Evolutionary conservation across 1,140 invertebrate species (phyloP), one percentile per base, ranked within the genome.

Genomic region (Pogonomyrmex barbatus): DNA sequence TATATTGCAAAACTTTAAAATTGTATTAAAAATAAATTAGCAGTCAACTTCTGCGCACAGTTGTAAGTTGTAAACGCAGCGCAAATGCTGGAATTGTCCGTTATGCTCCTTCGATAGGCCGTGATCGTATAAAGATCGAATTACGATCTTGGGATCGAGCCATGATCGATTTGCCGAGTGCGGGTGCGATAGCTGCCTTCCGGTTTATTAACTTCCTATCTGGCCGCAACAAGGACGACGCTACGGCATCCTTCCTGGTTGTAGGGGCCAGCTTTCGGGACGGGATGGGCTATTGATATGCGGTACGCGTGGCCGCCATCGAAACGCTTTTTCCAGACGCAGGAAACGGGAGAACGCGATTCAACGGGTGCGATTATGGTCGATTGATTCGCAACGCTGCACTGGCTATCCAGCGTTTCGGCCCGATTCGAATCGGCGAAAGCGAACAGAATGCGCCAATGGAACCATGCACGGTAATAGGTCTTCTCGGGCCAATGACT

Each of bases 361-460:
- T 73, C 56, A 71, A 54, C 70, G 56, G 62, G 42, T 30, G 79
- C 76, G 88, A 90, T 90, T 89, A 88, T 78, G 86, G 77, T 85
- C 89, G 89, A 90, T 90, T 88, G 89, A 90, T 90, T 88, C 82
- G 86, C 70, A 63, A 89, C 71, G 84, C 24, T 79, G 76, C 73
- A 42, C 50, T 58, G 86, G 77, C 52, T 33, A 60, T 60, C 45
- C 58, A 17, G 65, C 45, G 63, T 88, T 82, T 65, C 56, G 54
- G 39, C 39, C 17, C 77, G 84, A 83, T 89, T 71, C 52, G 36
- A 30, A n/a, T n/a, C 10, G 70, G 81, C 42, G 71, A 89, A 87
- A 87, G 58, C 47, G 47, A 68, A 63, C 83, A 36, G 67, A 87
- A 88, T 76, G 86, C 50, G 63, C 73, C 42, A 58, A 81, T 68